phyloP scores from a whole-genome alignment of 1,140 invertebrate species.

The Anadara kagoshimensis region DNA sequence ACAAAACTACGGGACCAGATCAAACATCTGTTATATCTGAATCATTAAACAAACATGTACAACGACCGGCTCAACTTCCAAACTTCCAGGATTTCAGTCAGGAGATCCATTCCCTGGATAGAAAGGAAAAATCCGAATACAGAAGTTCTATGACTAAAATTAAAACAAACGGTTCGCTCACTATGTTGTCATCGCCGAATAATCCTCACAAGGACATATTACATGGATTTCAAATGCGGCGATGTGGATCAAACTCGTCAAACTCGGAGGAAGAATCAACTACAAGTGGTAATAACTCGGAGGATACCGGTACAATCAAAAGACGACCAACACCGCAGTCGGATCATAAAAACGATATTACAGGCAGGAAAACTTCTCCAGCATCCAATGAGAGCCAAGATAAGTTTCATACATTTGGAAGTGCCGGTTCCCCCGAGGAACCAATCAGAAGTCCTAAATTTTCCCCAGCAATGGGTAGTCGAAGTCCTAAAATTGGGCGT shows the following conservation, averaged over 20 bases:
- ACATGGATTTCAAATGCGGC: conserved; percentile 56
- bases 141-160: conserved; percentile 73
- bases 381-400: conserved; percentile 34
- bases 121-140: conserved; percentile 57
- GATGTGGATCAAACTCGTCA: conserved; percentile 80
- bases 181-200: conserved; percentile 62
- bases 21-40: too few relatives aligned
- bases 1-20: too few relatives aligned
- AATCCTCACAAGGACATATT: conserved; percentile 63
- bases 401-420: conserved; percentile 13
- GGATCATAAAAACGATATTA: not conserved
- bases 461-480: conserved; percentile 36
- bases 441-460: conserved; percentile 22
- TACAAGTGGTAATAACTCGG: conserved; percentile 76
- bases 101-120: conserved; percentile 48
- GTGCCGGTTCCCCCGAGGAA: conserved; percentile 18
- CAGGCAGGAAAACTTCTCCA: conserved; percentile 5
- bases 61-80: conserved; percentile 41
- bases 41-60: conserved; percentile 17
- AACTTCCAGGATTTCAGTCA: conserved; percentile 48
- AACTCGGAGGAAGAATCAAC: conserved; percentile 90
- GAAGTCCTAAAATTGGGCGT: conserved; percentile 33
- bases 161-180: conserved; percentile 71
- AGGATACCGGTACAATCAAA: conserved; percentile 76
- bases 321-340: conserved; percentile 56